phyloP scores from a whole-genome alignment of 2,888 invertebrate genomes.

The Troides aeacus region DNA sequence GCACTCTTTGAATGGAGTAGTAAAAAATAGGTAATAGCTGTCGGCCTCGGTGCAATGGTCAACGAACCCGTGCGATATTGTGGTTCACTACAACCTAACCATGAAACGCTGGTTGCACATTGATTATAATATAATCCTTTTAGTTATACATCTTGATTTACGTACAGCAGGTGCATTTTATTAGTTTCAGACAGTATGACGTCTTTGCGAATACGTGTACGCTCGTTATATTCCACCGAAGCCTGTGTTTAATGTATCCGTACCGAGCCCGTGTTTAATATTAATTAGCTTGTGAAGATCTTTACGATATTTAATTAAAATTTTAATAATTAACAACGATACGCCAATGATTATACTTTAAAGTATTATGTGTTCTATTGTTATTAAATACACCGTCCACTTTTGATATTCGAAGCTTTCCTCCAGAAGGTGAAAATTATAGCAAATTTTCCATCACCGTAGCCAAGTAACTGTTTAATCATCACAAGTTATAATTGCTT shows the following conservation, averaged over 20 bases:
- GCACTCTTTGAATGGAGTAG: constrained; percentile 42
- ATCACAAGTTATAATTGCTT: no score
- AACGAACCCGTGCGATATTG: constrained; percentile 45
- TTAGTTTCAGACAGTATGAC: constrained; percentile 38
- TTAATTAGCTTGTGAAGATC: neutral
- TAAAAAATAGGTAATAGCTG: constrained; percentile 49
- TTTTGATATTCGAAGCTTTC: no score
- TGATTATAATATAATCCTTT: constrained; percentile 18
- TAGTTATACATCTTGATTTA: constrained; percentile 25
- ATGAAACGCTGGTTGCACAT: constrained; percentile 3
- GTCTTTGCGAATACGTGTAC: constrained; percentile 37
- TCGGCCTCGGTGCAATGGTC: constrained; percentile 36
- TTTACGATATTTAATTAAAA: no score
- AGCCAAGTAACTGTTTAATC: no score
- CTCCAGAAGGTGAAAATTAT: no score
- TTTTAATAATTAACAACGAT: no score
- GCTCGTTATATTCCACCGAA: constrained; percentile 44
- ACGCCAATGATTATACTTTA: no score
- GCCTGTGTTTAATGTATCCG: constrained; percentile 47
- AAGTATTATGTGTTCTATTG: no score
- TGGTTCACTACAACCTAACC: constrained; percentile 11
- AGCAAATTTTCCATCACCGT: no score
- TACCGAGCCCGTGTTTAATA: constrained; percentile 14
- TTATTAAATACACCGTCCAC: no score
- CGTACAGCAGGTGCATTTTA: constrained; percentile 44